Conservation (phyloP, 2,888 invertebrate species). For the Ferdinandea cuprea region DNA sequence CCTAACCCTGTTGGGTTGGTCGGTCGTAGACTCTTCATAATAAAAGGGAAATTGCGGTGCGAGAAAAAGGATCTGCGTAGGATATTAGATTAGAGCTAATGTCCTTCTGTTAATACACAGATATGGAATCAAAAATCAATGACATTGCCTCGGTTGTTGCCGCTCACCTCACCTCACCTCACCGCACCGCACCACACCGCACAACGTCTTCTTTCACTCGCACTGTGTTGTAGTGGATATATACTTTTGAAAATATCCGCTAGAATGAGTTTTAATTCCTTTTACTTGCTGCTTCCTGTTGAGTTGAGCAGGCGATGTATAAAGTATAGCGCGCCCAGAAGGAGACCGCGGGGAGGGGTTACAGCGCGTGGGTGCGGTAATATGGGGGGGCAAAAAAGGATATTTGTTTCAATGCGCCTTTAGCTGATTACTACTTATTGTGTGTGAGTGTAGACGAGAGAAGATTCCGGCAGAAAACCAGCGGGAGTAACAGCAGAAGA, state of each 20-base stretch:
- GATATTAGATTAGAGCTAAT: conserved; percentile 65
- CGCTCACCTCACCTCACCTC: conserved; percentile 6
- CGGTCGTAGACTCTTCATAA: background rate
- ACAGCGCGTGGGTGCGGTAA: conserved; percentile 25
- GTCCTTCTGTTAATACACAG: conserved; percentile 72
- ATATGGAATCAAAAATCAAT: conserved; percentile 78
- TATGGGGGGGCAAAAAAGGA: conserved; percentile 46
- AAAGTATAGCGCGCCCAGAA: too few species aligned
- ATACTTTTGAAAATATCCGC: conserved; percentile 83
- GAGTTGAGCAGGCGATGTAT: conserved; percentile 22
- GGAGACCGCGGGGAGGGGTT: too few species aligned
- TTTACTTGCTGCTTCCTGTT: conserved; percentile 77
- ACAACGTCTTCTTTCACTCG: background rate
- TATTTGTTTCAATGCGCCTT: conserved; percentile 75
- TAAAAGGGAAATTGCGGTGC: conserved; percentile 46
- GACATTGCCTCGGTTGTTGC: conserved; percentile 73
- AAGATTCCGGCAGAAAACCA: conserved; percentile 61
- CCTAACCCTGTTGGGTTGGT: background rate
- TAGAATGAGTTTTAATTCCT: conserved; percentile 83
- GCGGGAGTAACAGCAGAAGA: conserved; percentile 68
- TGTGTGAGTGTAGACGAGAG: conserved; percentile 59
- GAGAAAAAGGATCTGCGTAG: conserved; percentile 46
- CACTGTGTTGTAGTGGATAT: conserved; percentile 33
- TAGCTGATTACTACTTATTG: conserved; percentile 75
- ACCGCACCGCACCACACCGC: too few species aligned